Conservation (phyloP, 2,888 invertebrate species). For the Coleophora flavipennella region DNA sequence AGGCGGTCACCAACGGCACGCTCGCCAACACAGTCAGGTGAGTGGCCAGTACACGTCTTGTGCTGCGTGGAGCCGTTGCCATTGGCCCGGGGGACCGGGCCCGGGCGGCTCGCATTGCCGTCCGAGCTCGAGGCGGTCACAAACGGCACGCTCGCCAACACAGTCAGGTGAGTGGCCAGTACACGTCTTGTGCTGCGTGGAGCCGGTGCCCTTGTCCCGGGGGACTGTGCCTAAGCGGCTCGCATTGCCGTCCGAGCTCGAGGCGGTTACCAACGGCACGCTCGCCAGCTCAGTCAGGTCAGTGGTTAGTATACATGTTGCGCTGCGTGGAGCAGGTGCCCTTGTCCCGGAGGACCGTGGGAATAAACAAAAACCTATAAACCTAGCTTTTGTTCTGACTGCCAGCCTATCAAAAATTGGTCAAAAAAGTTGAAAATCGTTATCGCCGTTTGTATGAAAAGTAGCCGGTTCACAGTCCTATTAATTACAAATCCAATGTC, state of each 20-base stretch:
- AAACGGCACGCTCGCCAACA: slow-evolving; percentile 97
- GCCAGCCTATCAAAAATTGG: no score
- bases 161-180: slow-evolving; percentile 77
- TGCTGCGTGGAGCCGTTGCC: slow-evolving; percentile 96
- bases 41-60: no score
- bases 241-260: slow-evolving; percentile 92
- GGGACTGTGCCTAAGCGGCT: slow-evolving; percentile 92
- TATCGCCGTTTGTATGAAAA: no score
- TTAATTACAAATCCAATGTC: no score
- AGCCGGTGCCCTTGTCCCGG: slow-evolving; percentile 95
- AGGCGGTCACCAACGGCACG: slow-evolving; percentile 98
- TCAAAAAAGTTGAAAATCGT: no score
- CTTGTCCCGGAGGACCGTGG: slow-evolving; percentile 93
- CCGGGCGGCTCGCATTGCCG: slow-evolving; percentile 86
- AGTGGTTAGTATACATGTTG: not conserved
- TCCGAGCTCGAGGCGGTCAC: slow-evolving; percentile 98
- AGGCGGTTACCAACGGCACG: slow-evolving; percentile 98
- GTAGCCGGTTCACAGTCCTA: no score
- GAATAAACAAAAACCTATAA: no score
- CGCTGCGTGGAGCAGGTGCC: slow-evolving; percentile 57
- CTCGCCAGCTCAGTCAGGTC: slow-evolving; percentile 92
- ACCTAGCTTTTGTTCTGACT: no score
- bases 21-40: slow-evolving; percentile 92
- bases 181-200: slow-evolving; percentile 94
- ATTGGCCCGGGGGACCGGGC: slow-evolving; percentile 93